These are phyloP conservation scores for Xestia sexstrigata DNA, from an alignment of 2,888 invertebrate genomes.

Conservation along the genomic window DNA sequence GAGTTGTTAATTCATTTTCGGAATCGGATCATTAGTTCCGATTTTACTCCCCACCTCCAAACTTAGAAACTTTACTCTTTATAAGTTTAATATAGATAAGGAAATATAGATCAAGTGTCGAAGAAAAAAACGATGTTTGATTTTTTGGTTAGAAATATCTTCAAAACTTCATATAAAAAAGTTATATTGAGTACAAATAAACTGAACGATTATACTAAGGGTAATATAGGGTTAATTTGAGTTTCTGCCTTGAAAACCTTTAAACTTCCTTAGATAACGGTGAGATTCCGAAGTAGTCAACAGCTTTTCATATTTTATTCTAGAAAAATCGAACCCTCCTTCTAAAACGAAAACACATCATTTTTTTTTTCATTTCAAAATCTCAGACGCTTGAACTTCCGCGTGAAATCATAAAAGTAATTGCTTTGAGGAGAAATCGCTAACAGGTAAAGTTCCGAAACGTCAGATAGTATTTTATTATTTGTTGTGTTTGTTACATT, in stretches of 20 bases:
- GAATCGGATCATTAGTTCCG: not conserved
- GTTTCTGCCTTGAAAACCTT: not conserved
- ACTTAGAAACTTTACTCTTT: too few species aligned
- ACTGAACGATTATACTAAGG: too few species aligned
- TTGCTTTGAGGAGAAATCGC: constrained; percentile 34
- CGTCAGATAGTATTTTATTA: constrained; percentile 47
- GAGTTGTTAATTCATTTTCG: not conserved
- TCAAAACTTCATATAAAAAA: not conserved
- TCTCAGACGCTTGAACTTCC: constrained; percentile 33
- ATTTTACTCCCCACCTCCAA: not conserved
- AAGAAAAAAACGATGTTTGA: not conserved
- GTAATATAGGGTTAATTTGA: not conserved
- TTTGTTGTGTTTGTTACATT: constrained; percentile 64
- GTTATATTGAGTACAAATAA: not conserved
- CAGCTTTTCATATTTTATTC: not conserved
- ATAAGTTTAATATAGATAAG: too few species aligned
- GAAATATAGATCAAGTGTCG: too few species aligned
- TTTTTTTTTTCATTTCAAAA: constrained; percentile 11
- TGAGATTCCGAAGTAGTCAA: not conserved
- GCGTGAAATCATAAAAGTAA: constrained; percentile 43
- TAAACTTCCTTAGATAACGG: too few species aligned
- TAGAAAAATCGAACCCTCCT: not conserved
- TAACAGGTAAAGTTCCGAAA: constrained; percentile 47
- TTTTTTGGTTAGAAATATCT: not conserved
- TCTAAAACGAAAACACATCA: constrained; percentile 13